These are phyloP conservation scores for Apus apus DNA, from an alignment of 2,113 vertebrate genomes.

Conservation along the genomic window DNA sequence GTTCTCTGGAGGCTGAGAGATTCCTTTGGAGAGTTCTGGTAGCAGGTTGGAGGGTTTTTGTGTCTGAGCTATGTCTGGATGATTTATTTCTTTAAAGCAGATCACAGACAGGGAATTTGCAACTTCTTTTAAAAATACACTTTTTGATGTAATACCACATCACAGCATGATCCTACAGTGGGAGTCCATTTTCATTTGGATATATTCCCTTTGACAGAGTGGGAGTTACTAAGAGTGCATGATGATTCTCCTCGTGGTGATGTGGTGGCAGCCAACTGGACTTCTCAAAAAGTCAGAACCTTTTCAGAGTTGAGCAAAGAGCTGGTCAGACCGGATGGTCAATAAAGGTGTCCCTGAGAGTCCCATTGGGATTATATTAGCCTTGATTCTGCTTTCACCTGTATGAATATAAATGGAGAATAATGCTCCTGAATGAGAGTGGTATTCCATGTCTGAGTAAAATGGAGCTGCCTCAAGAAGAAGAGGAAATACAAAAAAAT, in stretches of 20 bases:
- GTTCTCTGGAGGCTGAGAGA: not conserved
- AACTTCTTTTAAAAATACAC: not conserved
- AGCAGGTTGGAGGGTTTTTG: not conserved
- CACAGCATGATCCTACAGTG: rapidly evolving
- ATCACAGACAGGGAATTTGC: not conserved
- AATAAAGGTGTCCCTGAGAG: not conserved
- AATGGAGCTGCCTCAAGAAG: not conserved
- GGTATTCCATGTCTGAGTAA: not conserved
- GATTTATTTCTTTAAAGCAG: not conserved
- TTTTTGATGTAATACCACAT: not conserved
- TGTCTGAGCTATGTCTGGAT: not conserved
- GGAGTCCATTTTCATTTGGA: not conserved
- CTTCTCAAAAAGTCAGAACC: not conserved
- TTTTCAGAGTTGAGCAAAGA: not conserved
- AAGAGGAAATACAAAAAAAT: not conserved
- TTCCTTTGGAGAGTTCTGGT: not conserved
- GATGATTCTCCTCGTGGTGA: not conserved
- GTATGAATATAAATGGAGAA: not conserved
- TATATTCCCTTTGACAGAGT: not conserved
- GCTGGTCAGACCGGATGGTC: not conserved
- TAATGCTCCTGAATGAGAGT: not conserved
- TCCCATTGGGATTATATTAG: rapidly evolving
- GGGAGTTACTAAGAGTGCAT: not conserved
- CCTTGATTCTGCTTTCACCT: not conserved
- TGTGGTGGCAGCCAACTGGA: not conserved